phyloP scores from a whole-genome alignment of 2,888 invertebrate species.

The Lathronympha strigana region DNA sequence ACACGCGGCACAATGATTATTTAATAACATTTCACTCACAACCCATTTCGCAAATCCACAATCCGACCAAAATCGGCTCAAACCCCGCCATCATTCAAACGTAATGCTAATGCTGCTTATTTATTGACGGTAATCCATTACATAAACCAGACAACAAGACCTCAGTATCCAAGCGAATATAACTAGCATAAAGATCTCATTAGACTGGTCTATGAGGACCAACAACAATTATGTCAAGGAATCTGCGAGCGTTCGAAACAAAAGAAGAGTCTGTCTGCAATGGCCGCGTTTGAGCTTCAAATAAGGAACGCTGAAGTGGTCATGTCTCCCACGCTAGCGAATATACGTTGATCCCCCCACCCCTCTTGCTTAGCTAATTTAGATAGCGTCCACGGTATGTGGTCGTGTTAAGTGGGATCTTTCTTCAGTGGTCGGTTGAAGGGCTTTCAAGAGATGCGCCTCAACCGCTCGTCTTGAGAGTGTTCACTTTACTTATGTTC shows the following conservation, averaged over 20 bases:
- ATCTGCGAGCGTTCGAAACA: slow-evolving; percentile 49
- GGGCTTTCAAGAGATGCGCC: slow-evolving; percentile 63
- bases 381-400: slow-evolving; percentile 52
- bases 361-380: slow-evolving; percentile 61
- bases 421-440: slow-evolving; percentile 53
- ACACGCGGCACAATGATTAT: slow-evolving; percentile 20
- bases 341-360: slow-evolving; percentile 55
- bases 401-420: slow-evolving; percentile 56
- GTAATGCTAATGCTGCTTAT: slow-evolving; percentile 71
- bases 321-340: slow-evolving; percentile 67
- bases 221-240: slow-evolving; percentile 51
- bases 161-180: slow-evolving; percentile 39
- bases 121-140: slow-evolving; percentile 76
- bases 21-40: slow-evolving; percentile 55
- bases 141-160: slow-evolving; percentile 51
- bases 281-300: slow-evolving; percentile 64
- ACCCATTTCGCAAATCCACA: slow-evolving; percentile 57
- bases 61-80: slow-evolving; percentile 71
- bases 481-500: slow-evolving; percentile 50
- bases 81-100: slow-evolving; percentile 62
- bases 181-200: slow-evolving; percentile 46
- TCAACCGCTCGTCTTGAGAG: slow-evolving; percentile 66
- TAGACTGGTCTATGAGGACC: slow-evolving; percentile 50
- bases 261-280: slow-evolving; percentile 50
- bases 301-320: slow-evolving; percentile 73